Base-by-base conservation (phyloP, 2,113 vertebrate genomes). In the Lasiurus cinereus region DNA sequence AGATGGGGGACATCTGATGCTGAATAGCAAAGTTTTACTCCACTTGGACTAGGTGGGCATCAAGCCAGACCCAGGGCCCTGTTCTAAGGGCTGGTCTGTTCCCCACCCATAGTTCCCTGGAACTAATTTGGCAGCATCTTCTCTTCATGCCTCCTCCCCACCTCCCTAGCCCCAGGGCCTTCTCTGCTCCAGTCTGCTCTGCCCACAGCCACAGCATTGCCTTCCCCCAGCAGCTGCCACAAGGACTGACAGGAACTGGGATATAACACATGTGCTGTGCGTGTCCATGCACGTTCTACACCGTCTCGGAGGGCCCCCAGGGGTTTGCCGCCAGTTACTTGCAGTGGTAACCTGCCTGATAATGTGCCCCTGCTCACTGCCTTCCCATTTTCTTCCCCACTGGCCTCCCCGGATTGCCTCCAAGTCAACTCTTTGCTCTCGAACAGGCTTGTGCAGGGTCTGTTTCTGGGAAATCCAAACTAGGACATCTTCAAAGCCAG, bases 391-490 rank as follows among this genome's bases (percentile, higher is more conserved):
- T 36, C 6, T 56, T 16, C 70, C 36, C 29, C 29, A 0, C 56
- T 48, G 78, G 22, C n/a, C 22, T 19, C 1, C 46, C 83, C n/a
- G 7, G 78, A 43, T 86, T 27, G 31, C 31, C 82, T 48, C 16
- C n/a, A n/a, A 33, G 74, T 15, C 66, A 80, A 31, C 19, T 2
- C 18, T 24, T 56, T 66, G 48, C 15, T 94, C 64, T 88, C 16
- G 2, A 74, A 52, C 73, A 66, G 1, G 78, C 52, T 39, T 33
- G 15, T 24, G 82, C 90, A 84, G 80, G 90, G 77, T 88, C 56
- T 88, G 76, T 85, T 87, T 96, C 82, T 76, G 66, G 83, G 70
- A 95, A 93, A 56, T 59, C 39, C 88, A 96, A 95, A 93, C 79
- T 93, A 94, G 93, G 79, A 18, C 94, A 87, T 29, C 22, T 39